Conservation (phyloP, 2,888 invertebrate genomes). For the Onthophagus sagittarius region DNA sequence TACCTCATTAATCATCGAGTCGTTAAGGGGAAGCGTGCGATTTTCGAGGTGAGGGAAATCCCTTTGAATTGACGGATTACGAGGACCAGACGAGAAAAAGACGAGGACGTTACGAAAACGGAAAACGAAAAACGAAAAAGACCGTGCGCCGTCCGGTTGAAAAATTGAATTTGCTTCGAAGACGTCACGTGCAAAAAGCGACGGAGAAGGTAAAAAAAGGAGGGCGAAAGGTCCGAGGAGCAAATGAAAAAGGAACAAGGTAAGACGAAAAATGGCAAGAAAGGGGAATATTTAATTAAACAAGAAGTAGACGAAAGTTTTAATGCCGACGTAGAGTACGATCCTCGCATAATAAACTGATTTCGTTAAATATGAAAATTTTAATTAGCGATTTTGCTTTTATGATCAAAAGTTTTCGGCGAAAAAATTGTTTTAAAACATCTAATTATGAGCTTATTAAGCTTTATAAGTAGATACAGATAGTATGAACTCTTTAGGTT, state of each 20-base stretch:
- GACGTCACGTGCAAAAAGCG: constrained; percentile 20
- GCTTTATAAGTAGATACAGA: too few species aligned
- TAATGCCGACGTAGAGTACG: not conserved
- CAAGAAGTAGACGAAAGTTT: not conserved
- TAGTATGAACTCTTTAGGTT: too few species aligned
- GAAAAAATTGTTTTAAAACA: too few species aligned
- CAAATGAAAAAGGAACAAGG: constrained; percentile 18
- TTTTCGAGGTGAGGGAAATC: too few species aligned
- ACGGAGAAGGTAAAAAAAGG: not conserved
- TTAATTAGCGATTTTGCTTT: not conserved
- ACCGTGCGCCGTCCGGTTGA: not conserved
- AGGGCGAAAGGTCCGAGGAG: not conserved
- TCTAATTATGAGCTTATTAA: too few species aligned
- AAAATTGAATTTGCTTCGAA: constrained; percentile 3
- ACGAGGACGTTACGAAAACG: not conserved
- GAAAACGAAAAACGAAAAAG: constrained; percentile 7
- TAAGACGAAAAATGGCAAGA: not conserved
- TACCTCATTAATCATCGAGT: too few species aligned
- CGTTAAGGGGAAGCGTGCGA: too few species aligned
- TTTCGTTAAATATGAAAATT: not conserved
- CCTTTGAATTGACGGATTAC: too few species aligned
- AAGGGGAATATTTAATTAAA: not conserved
- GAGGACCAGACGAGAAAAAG: not conserved
- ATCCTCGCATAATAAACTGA: not conserved
- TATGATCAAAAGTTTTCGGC: not conserved